phyloP scores from a whole-genome alignment of 2,888 invertebrate species.

The Epirrita christyi region DNA sequence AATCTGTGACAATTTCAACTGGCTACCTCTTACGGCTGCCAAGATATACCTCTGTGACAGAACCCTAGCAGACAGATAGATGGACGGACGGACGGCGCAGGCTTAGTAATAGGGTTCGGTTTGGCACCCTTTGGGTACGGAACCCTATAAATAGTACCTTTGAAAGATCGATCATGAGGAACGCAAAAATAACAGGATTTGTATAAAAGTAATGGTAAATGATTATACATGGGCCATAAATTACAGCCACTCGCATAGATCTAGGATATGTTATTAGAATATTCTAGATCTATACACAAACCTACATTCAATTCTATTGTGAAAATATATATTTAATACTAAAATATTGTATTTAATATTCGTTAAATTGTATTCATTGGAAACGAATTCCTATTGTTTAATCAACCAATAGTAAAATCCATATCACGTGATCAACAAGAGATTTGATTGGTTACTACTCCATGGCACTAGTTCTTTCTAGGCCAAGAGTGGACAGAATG shows the following conservation, averaged over 20 bases:
- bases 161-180: conserved; percentile 12
- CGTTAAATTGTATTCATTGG: conserved; percentile 34
- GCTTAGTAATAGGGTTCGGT: too few relatives aligned
- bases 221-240: conserved; percentile 14
- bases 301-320: conserved; percentile 18
- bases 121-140: too few relatives aligned
- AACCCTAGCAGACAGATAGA: too few relatives aligned
- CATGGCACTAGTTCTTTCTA: too few relatives aligned
- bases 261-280: conserved; percentile 24
- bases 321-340: conserved; percentile 50
- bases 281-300: conserved; percentile 27
- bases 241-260: conserved; percentile 21
- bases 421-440: conserved; percentile 8
- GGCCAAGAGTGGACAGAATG: too few relatives aligned
- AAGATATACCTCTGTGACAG: too few relatives aligned
- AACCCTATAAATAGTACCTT: conserved; percentile 13
- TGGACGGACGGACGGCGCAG: too few relatives aligned
- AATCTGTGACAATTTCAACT: too few relatives aligned
- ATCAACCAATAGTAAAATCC: conserved; percentile 10
- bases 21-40: too few relatives aligned
- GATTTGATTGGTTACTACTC: conserved; percentile 7
- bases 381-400: conserved; percentile 36
- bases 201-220: conserved; percentile 8
- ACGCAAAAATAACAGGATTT: conserved; percentile 7
- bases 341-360: conserved; percentile 50